Evolutionary conservation across 2,888 invertebrate species (phyloP), one percentile per base, ranked within the genome.

Genomic region (Hesperia comma): DNA sequence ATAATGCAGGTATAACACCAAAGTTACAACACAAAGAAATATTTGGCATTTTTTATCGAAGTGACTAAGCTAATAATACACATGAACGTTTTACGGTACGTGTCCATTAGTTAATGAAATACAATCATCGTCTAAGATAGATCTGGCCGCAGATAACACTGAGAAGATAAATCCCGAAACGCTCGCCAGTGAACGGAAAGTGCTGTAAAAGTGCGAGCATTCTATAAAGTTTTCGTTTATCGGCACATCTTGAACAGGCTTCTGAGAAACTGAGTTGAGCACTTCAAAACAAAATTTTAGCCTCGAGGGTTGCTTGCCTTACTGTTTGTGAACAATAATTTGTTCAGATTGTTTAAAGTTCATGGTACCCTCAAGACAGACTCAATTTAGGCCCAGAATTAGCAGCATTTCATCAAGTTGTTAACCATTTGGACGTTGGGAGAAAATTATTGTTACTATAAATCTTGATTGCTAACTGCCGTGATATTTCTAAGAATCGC

Each of bases 181-280:
- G 12, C 43, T 41, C 3, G 5, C 41, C 6, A 8, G 15, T 15
- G 54, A n/a, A 6, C 21, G 21, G 15, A 33, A 40, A 55, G 43
- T 12, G 19, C 21, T 21, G 15, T 15, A 56, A 49, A 53, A 41
- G 37, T 5, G 15, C 17, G 33, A 54, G 46, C 63, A 26, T 37
- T 56, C 46, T 21, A 26, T 46, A 37, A 63, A 56, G n/a, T 17
- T 15, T 6, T 19, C 19, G 46, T 41, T 63, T 63, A 63, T 63
- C 46, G 46, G 46, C 63, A 56, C n/a, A 63, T 56, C 56, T 56
- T 37, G 37, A 21, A 21, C 43, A 10, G 15, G 19, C 19, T 63
- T 63, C 63, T 15, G 21, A 56, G 63, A 63, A 63, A 56, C 26
- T 12, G 58, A 46, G 33, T 14, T 19, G 26, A 32, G 17, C 41